A percentile compares a stretch with the other conserved stretches of the same genome.
Conservation (phyloP, 2,888 invertebrate genomes). For the Onthophagus sagittarius region DNA sequence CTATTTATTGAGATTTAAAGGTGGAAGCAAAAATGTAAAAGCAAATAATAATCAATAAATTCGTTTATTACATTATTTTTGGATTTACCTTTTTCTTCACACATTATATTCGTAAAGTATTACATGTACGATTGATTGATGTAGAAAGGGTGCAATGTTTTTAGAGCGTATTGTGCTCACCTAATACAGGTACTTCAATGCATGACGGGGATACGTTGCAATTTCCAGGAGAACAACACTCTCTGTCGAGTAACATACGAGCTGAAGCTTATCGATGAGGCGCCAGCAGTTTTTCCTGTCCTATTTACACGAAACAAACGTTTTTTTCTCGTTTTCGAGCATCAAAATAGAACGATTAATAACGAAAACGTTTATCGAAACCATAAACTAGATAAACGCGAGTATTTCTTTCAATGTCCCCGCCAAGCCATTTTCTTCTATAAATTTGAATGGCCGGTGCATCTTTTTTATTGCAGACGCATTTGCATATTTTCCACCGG, state of each 20-base stretch:
- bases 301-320: neutral
- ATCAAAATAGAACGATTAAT: neutral
- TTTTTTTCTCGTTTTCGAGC: neutral
- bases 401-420: neutral
- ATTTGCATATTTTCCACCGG: neutral
- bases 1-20: too few species aligned
- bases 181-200: neutral
- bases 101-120: too few species aligned
- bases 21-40: too few species aligned
- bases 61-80: too few species aligned
- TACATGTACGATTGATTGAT: neutral
- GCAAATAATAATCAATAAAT: too few species aligned
- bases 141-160: neutral
- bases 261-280: neutral
- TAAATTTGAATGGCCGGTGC: neutral
- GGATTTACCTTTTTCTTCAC: too few species aligned
- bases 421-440: neutral
- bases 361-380: neutral
- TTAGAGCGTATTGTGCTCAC: neutral
- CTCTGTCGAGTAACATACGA: neutral
- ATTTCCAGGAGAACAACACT: neutral
- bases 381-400: neutral
- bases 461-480: neutral
- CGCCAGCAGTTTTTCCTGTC: neutral
- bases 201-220: neutral